Evolutionary conservation across 1,140 invertebrate genomes (phyloP), one percentile per base, ranked within the genome.

Genomic region (Nasonia giraulti): DNA sequence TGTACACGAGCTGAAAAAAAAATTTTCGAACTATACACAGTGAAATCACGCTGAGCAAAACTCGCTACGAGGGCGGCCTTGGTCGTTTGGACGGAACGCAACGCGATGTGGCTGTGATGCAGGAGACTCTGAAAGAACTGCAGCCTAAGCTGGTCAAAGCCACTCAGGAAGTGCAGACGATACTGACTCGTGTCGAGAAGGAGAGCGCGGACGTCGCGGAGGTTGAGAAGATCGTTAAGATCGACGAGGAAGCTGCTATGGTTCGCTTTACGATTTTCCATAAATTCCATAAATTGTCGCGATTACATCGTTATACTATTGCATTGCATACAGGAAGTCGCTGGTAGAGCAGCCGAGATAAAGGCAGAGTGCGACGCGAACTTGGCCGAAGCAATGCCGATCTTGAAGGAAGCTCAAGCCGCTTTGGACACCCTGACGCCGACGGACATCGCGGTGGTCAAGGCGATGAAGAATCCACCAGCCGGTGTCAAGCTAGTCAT

Each of bases 401-500:
- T 98, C 84, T 93, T 99, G 78, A 96, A 98, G 89, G 94, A 96
- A n/a, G 98, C 99, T 20, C 93, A 98, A 86, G 94, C 95, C 1
- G 98, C 98, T 5, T 93, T 99, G 1, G 97, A 99, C 88, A 99
- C 98, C 0, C 94, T 99, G 5, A 99, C 98, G 66, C 95, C 96
- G 6, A 94, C 96, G 23, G 99, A 99, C 92, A 98, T 99, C 78
- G 97, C 97, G 44, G 95, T 98, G 71, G 97, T 99, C 6, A 99
- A 99, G 94, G 96, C 98, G 1, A 99, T 99, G 98, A 99, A 99
- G 93, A 98, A 97, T 94, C 99, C 99, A 2, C 98, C 99, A 0
- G 95, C 96, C 89, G 97, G 97, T 83, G 97, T 99, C 7, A 97
- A 96, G 89, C 94, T 99, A 80, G 98, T 99, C 1, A 98, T 99